Percentiles rank a stretch among this genome's conserved stretches.
phyloP scores from a whole-genome alignment of 2,888 invertebrate genomes.

The Palloptera scutellata region DNA sequence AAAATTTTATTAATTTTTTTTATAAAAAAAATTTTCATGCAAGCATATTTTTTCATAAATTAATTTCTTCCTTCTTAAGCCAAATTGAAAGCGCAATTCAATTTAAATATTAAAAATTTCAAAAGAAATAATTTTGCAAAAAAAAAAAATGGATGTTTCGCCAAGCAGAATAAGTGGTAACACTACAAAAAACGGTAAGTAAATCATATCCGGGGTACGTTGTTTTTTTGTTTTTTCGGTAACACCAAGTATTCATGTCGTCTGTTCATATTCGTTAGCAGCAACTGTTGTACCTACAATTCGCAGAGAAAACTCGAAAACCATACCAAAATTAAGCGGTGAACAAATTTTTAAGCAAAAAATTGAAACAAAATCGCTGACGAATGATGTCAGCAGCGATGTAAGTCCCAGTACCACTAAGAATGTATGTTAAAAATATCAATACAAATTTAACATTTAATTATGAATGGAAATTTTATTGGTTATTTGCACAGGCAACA shows the following conservation, averaged over 20 bases:
- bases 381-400: not conserved
- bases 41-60: conserved; percentile 30
- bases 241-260: not conserved
- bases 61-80: conserved; percentile 31
- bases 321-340: conserved; percentile 27
- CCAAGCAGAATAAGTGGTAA: conserved; percentile 22
- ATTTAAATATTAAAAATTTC: conserved; percentile 18
- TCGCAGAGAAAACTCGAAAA: conserved; percentile 28
- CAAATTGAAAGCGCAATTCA: conserved; percentile 31
- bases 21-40: conserved; percentile 33
- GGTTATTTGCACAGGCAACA: too few species aligned
- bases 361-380: conserved; percentile 10
- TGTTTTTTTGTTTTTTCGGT: not conserved
- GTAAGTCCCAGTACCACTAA: not conserved
- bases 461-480: too few species aligned
- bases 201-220: not conserved
- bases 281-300: conserved; percentile 11
- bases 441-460: too few species aligned
- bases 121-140: conserved; percentile 8
- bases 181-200: conserved; percentile 25
- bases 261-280: not conserved
- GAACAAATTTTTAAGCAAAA: conserved; percentile 30
- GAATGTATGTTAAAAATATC: not conserved
- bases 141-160: conserved; percentile 28
- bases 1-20: conserved; percentile 33